Evolutionary conservation across 2,888 invertebrate genomes (phyloP).

Genomic region (Mamestra brassicae): DNA sequence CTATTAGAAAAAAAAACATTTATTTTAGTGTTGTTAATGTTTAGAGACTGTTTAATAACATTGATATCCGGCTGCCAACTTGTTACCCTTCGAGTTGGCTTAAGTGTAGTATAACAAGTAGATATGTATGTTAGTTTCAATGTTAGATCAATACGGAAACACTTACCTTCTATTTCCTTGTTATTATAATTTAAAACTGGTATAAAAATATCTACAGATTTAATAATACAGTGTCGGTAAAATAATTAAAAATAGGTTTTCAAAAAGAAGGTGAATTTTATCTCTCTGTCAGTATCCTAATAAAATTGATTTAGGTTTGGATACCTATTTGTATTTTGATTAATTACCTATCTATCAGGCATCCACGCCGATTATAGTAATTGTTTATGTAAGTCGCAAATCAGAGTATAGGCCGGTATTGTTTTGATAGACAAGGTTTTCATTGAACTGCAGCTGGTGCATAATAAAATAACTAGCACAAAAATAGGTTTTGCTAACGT

Average conservation of each 20-base stretch:
- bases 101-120: conserved; percentile 7
- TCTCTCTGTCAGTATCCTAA: neutral
- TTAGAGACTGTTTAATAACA: conserved; percentile 21
- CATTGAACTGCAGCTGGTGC: conserved; percentile 1
- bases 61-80: conserved; percentile 25
- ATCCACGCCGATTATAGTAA: neutral
- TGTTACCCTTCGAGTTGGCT: conserved; percentile 48
- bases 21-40: conserved; percentile 22
- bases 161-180: conserved; percentile 34
- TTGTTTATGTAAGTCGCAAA: neutral
- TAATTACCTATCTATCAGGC: neutral
- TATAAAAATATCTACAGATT: conserved; percentile 2
- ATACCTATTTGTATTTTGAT: neutral
- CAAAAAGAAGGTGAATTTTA: no score
- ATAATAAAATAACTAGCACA: conserved; percentile 7
- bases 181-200: conserved; percentile 3
- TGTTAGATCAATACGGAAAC: conserved; percentile 46
- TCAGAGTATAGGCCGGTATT: neutral
- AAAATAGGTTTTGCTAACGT: conserved; percentile 1
- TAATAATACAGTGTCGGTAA: no score
- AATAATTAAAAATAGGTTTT: no score
- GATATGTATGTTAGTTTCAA: conserved; percentile 6
- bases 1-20: conserved; percentile 19
- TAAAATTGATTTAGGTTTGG: neutral
- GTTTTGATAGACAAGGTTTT: neutral